A percentile compares a stretch with the other conserved stretches of the same genome.
Evolutionary conservation across 1,140 invertebrate species (phyloP).

Genomic region (Sesamia nonagrioides): DNA sequence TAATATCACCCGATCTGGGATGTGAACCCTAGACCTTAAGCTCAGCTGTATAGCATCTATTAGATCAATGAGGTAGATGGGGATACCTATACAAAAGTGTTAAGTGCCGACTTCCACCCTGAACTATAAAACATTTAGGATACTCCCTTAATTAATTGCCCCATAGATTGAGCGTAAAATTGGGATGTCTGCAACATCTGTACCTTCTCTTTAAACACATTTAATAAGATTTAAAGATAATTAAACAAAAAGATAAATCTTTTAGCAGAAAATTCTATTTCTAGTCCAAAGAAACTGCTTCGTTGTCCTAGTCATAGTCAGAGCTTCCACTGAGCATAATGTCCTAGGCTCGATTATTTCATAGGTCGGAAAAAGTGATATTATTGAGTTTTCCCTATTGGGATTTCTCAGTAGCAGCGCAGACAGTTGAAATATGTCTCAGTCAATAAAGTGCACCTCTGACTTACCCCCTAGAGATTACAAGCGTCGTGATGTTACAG

Average conservation of each 20-base stretch:
- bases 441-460: no score
- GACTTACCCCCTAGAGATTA: not conserved
- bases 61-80: no score
- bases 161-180: conserved; percentile 7
- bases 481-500: not conserved
- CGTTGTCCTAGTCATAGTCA: no score
- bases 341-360: no score
- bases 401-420: no score
- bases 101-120: not conserved
- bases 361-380: no score
- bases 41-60: no score
- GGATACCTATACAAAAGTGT: not conserved
- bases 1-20: no score
- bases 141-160: conserved; percentile 11
- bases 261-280: not conserved
- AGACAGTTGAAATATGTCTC: no score
- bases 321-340: no score
- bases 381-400: no score
- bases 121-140: not conserved
- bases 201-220: conserved; percentile 2
- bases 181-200: conserved; percentile 3
- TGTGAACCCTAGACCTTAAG: no score
- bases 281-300: not conserved
- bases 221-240: conserved; percentile 4
- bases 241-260: not conserved